phyloP scores from a whole-genome alignment of 2,888 invertebrate species.

The Lasioglossum oenotherae region DNA sequence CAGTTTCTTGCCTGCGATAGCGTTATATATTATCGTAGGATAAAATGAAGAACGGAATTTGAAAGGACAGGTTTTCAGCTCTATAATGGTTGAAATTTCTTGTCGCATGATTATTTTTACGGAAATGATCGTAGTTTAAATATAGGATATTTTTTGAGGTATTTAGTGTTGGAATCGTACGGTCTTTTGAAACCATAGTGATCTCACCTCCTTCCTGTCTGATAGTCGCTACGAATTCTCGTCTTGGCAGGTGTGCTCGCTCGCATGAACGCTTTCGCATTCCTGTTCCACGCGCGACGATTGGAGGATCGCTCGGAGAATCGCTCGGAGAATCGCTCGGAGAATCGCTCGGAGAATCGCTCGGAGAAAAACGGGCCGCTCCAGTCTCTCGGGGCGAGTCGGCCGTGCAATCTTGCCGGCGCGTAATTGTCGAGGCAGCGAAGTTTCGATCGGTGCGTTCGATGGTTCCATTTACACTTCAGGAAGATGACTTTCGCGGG shows the following conservation, averaged over 20 bases:
- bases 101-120: too few species aligned
- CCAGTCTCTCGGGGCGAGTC: background rate
- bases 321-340: background rate
- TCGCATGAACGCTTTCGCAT: background rate
- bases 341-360: background rate
- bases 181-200: background rate
- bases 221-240: background rate
- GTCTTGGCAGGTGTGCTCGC: background rate
- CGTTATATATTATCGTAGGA: too few species aligned
- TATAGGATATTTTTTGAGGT: too few species aligned
- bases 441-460: background rate
- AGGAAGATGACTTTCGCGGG: background rate
- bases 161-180: too few species aligned
- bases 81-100: too few species aligned
- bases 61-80: too few species aligned
- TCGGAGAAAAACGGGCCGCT: constrained; percentile 17
- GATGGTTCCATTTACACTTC: constrained; percentile 10
- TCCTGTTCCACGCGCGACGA: background rate
- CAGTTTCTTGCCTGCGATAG: too few species aligned
- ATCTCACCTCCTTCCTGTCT: background rate
- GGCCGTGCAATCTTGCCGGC: background rate
- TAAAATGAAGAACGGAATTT: too few species aligned
- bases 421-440: background rate
- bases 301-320: background rate
- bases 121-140: too few species aligned